Base-by-base conservation (phyloP, 2,888 invertebrate genomes). In the Galerucella calmariensis region DNA sequence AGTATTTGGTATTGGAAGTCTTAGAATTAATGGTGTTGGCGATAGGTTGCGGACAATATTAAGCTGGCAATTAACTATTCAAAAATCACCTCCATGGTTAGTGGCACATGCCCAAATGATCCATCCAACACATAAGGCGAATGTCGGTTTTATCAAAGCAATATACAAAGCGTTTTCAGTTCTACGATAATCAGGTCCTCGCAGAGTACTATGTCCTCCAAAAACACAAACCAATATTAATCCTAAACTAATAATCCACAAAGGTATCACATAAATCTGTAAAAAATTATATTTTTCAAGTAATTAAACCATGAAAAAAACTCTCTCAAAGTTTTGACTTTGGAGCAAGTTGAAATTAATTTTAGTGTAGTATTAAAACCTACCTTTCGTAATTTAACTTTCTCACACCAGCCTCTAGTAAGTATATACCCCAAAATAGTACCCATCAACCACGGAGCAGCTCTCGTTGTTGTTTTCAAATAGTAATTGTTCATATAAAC, bases 121-220 rank as follows among this genome's bases (percentile, higher is more conserved):
- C 89, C 89, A 89, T 0, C 88, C 86, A 1, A 90, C 75, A 8
- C 86, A 88, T 10, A 88, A 41, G 0, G 88, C 86, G 90, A 90
- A 90, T 0, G 82, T 81, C 0, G 88, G 86, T 65, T 89, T 83
- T 81, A 87, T 85, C 67, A 88, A 86, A 0, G 88, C 87, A 72
- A 84, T 81, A 74, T 83, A 81, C 20, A 84, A 76, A 2, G 83
- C 79, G 71, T 84, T 82, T 27, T 81, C 83, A 66, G 78, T 70
- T 73, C 77, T 74, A 41, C 78, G 73, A 61, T 82, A 83, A 12
- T 83, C 77, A 53, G 79, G 61, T 9, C 78, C 76, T 72, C 77
- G 81, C 41, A 84, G 75, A 46, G 80, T 79, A 59, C 78, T 75
- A 70, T 82, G 80, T 10, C 83, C 84, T 44, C 76, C 80, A 65